Evolutionary conservation across 2,113 vertebrate species (phyloP).

Genomic region (Vanacampus margaritifer): DNA sequence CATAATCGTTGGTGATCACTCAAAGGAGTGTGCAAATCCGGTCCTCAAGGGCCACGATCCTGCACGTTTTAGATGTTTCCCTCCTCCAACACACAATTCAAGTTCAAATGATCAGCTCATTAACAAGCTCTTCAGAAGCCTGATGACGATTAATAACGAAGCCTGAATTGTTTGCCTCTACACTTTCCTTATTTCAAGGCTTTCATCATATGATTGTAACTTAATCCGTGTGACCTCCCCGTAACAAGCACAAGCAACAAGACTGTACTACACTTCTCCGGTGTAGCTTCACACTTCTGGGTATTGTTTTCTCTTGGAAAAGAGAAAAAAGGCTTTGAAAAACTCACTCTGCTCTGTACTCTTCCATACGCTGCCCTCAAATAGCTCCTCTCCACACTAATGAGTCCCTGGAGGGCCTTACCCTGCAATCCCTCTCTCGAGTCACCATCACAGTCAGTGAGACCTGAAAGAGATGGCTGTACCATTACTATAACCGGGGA

Average conservation of each 20-base stretch:
- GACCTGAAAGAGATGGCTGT: slow-evolving; percentile 60
- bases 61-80: no score
- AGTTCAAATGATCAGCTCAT: no score
- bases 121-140: no score
- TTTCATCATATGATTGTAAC: slow-evolving; percentile 28
- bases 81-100: no score
- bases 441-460: slow-evolving; percentile 52
- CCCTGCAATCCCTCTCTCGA: slow-evolving; percentile 54
- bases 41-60: no score
- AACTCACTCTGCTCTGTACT: slow-evolving; percentile 16
- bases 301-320: slow-evolving; percentile 17
- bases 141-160: no score
- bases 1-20: no score
- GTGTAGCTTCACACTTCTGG: slow-evolving; percentile 15
- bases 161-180: neutral
- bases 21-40: no score
- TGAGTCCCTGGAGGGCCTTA: slow-evolving; percentile 66
- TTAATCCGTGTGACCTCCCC: slow-evolving; percentile 39
- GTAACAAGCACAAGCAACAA: slow-evolving; percentile 27
- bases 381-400: slow-evolving; percentile 56
- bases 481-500: slow-evolving; percentile 53
- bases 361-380: slow-evolving; percentile 38
- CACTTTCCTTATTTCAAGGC: slow-evolving; percentile 23
- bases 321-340: neutral
- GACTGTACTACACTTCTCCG: slow-evolving; percentile 29